Conservation (phyloP, 1,140 invertebrate genomes). For the Parapsyche elsis region DNA sequence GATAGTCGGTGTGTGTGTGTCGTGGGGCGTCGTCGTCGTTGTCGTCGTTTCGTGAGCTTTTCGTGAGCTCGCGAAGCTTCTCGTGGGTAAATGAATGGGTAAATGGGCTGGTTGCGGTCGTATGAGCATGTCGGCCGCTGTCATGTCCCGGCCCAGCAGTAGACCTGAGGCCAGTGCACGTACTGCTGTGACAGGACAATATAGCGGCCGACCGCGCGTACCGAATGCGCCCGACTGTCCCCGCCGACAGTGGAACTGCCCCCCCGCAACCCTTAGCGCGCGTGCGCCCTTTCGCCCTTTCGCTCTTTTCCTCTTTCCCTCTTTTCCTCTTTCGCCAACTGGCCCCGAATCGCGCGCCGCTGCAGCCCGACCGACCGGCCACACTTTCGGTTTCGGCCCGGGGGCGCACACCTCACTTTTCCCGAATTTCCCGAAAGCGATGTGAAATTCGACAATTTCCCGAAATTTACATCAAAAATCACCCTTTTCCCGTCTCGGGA, state of each 20-base stretch:
- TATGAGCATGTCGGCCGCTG: conserved; percentile 68
- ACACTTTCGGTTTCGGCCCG: neutral
- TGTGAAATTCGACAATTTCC: conserved; percentile 36
- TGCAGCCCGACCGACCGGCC: conserved; percentile 49
- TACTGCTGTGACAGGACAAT: conserved; percentile 97
- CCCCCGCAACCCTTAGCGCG: conserved; percentile 51
- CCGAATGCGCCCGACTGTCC: conserved; percentile 58
- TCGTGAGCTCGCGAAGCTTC: neutral
- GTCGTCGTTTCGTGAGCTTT: neutral
- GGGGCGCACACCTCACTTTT: neutral
- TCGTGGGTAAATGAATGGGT: neutral
- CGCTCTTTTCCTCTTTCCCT: neutral
- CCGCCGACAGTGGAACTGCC: conserved; percentile 44
- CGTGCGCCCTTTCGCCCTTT: conserved; percentile 41
- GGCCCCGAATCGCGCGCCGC: conserved; percentile 54
- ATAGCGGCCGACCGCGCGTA: conserved; percentile 72
- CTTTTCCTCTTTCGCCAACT: conserved; percentile 43
- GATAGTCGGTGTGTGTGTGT: too few species aligned
- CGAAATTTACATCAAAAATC: conserved; percentile 15
- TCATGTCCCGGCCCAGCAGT: conserved; percentile 91
- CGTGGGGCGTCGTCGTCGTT: too few species aligned
- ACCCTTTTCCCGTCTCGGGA: neutral
- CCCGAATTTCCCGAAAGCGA: conserved; percentile 37
- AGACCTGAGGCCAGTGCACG: conserved; percentile 68
- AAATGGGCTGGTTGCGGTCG: too few species aligned